Evolutionary conservation across 2,113 vertebrate genomes (phyloP).

Genomic region (Eulemur rufifrons): DNA sequence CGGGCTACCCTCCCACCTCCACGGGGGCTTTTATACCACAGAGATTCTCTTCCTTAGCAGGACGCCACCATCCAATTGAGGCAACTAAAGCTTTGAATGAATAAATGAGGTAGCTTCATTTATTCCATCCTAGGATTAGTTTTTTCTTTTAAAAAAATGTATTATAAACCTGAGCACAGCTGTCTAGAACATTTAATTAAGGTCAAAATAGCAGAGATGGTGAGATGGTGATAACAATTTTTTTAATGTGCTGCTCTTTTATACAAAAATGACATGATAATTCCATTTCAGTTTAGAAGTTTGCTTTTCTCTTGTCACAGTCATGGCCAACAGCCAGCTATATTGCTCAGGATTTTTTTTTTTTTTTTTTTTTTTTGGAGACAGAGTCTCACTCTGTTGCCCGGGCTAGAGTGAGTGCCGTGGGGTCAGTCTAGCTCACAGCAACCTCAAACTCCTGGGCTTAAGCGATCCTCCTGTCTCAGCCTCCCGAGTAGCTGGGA

Average conservation of each 20-base stretch:
- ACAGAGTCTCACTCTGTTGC: no score
- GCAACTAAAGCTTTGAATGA: neutral
- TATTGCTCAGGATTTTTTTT: neutral
- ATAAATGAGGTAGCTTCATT: neutral
- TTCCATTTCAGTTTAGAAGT: neutral
- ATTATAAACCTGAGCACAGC: neutral
- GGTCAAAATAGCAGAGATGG: neutral
- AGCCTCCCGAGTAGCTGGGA: no score
- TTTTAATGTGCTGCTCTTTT: neutral
- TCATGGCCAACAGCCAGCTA: neutral
- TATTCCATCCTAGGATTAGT: neutral
- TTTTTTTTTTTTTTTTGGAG: no score
- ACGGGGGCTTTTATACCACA: neutral
- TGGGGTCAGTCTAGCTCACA: no score
- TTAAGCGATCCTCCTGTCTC: no score
- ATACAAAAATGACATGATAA: conserved; percentile 1
- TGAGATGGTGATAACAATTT: neutral
- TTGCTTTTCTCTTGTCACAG: neutral
- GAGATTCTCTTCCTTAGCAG: neutral
- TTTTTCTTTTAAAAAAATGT: neutral
- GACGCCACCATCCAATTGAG: neutral
- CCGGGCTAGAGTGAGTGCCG: no score
- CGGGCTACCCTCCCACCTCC: neutral
- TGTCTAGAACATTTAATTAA: neutral
- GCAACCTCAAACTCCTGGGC: no score